phyloP scores from a whole-genome alignment of 1,140 invertebrate genomes.

The Tachypleus tridentatus region DNA sequence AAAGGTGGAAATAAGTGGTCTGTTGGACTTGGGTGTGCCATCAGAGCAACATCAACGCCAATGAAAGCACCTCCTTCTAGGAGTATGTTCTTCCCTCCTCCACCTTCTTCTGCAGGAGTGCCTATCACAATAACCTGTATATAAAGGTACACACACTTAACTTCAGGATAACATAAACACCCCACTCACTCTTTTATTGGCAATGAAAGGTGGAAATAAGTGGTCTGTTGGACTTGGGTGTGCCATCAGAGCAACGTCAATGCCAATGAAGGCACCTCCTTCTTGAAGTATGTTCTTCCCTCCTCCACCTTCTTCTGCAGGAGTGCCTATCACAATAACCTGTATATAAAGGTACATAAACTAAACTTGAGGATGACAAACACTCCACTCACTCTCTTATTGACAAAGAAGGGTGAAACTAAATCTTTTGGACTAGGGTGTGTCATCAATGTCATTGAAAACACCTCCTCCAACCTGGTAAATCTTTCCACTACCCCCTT shows the following conservation, averaged over 20 bases:
- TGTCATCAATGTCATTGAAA: no score
- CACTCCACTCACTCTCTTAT: no score
- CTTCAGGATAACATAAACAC: no score
- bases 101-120: conserved; percentile 34
- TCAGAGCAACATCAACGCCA: conserved; percentile 33
- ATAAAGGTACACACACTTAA: not conserved
- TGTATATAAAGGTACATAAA: conserved; percentile 8
- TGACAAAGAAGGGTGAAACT: no score
- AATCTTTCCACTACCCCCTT: no score
- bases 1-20: conserved; percentile 15
- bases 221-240: conserved; percentile 27
- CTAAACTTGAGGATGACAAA: no score
- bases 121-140: conserved; percentile 33
- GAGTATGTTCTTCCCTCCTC: conserved; percentile 33
- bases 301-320: conserved; percentile 36
- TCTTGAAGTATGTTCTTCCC: conserved; percentile 35
- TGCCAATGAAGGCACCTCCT: conserved; percentile 31
- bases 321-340: conserved; percentile 34
- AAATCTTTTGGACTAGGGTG: no score
- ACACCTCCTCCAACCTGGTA: no score
- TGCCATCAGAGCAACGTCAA: conserved; percentile 36
- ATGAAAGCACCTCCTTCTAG: conserved; percentile 31
- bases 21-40: conserved; percentile 31
- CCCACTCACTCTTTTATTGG: conserved; percentile 9
- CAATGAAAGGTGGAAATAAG: conserved; percentile 17